Conservation (phyloP, 2,113 vertebrate species). For the Calypte anna region DNA sequence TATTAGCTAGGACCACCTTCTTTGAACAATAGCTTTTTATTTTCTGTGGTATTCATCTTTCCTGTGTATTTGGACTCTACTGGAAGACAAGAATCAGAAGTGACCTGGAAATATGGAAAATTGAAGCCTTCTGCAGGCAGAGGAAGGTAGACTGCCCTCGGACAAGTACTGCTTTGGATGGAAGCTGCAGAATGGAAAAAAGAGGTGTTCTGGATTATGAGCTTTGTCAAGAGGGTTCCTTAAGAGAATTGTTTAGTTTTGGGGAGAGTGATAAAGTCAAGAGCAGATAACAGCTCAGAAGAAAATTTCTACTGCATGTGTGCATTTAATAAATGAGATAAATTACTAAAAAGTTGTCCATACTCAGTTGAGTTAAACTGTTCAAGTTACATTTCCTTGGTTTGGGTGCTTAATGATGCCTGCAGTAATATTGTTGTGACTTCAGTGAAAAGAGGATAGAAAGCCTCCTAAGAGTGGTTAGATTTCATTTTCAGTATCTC, state of each 20-base stretch:
- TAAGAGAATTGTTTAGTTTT: not conserved
- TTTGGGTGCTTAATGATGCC: not conserved
- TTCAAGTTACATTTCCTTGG: not conserved
- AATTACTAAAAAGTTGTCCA: not conserved
- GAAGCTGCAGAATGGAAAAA: not conserved
- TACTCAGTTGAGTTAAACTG: not conserved
- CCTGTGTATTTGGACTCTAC: not conserved
- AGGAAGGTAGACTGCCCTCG: not conserved
- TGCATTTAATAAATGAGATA: not conserved
- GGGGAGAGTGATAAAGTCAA: not conserved
- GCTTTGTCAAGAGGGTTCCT: not conserved
- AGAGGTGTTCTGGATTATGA: not conserved
- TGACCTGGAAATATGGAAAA: not conserved
- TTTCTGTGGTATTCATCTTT: not conserved
- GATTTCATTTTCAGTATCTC: not conserved
- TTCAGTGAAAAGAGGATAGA: not conserved
- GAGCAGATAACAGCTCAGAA: not conserved
- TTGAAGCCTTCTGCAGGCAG: not conserved
- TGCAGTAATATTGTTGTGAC: not conserved
- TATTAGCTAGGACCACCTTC: not conserved
- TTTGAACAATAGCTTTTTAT: not conserved
- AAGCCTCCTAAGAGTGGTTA: not conserved
- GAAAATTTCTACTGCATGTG: not conserved
- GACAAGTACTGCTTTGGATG: not conserved
- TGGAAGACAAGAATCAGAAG: not conserved